These are phyloP conservation scores for Meteorus cinctellus DNA, from an alignment of 2,888 invertebrate species.

Conservation along the genomic window DNA sequence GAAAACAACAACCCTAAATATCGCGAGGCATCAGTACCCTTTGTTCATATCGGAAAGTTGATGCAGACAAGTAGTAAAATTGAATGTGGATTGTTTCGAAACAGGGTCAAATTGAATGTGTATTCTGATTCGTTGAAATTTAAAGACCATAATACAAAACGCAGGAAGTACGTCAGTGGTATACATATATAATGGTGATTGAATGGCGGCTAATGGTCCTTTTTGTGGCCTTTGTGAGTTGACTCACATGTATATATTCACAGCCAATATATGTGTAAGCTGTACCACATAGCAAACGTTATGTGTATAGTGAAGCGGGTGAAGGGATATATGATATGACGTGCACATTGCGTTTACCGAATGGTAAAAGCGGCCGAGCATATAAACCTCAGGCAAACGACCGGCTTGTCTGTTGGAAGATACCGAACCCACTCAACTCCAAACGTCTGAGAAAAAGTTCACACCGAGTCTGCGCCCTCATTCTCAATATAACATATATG, in stretches of 20 bases:
- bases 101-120: slow-evolving; percentile 1
- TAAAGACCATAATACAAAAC: background rate
- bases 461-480: slow-evolving; percentile 5
- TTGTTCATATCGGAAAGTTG: no score
- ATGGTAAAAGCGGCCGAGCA: slow-evolving; percentile 30
- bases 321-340: slow-evolving; percentile 25
- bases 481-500: background rate
- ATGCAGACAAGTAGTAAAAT: no score
- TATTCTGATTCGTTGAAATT: background rate
- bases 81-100: no score
- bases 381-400: slow-evolving; percentile 24
- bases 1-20: background rate
- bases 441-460: slow-evolving; percentile 10
- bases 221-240: slow-evolving; percentile 23
- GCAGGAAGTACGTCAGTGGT: slow-evolving; percentile 40
- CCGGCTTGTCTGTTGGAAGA: slow-evolving; percentile 1
- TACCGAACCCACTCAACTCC: slow-evolving; percentile 8
- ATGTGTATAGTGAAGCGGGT: background rate
- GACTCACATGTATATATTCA: slow-evolving; percentile 7
- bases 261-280: slow-evolving; percentile 8
- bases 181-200: slow-evolving; percentile 58
- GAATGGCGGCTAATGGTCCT: slow-evolving; percentile 62
- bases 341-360: slow-evolving; percentile 27
- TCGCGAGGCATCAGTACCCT: no score
- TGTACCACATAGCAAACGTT: background rate